These are phyloP conservation scores for Cylindroiulus punctatus DNA, from an alignment of 2,888 invertebrate species.

Conservation along the genomic window DNA sequence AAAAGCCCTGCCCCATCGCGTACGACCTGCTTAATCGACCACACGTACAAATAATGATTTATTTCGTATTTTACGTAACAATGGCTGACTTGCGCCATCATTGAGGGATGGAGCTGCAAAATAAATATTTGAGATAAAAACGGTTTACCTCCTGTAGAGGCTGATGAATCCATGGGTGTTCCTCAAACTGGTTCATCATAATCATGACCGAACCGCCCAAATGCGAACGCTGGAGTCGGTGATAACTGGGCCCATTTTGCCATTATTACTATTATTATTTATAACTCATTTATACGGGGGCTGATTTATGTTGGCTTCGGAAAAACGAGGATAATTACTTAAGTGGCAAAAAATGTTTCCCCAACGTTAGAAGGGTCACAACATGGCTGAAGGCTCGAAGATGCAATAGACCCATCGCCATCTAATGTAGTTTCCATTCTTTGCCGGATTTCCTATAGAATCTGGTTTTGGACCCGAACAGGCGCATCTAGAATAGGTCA, in stretches of 20 bases:
- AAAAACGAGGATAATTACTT: neutral
- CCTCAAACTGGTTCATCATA: slow-evolving; percentile 29
- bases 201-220: slow-evolving; percentile 25
- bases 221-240: neutral
- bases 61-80: slow-evolving; percentile 36
- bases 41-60: neutral
- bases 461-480: too few relatives aligned
- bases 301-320: neutral
- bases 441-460: too few relatives aligned
- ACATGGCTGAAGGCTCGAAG: neutral
- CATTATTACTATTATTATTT: slow-evolving; percentile 44
- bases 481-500: too few relatives aligned
- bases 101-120: slow-evolving; percentile 12
- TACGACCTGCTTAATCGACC: neutral
- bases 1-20: neutral
- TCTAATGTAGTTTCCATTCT: neutral
- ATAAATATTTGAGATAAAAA: slow-evolving; percentile 47
- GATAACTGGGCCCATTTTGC: slow-evolving; percentile 39
- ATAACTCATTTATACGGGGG: slow-evolving; percentile 30
- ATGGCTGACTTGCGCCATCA: neutral
- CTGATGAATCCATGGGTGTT: slow-evolving; percentile 43
- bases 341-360: neutral
- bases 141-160: slow-evolving; percentile 25
- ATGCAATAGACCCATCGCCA: neutral
- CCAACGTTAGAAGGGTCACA: neutral